Percentiles rank a stretch among this genome's conserved stretches.
Conservation (phyloP, 2,797 vertebrate genomes). For the Rhinoraja longicauda region DNA sequence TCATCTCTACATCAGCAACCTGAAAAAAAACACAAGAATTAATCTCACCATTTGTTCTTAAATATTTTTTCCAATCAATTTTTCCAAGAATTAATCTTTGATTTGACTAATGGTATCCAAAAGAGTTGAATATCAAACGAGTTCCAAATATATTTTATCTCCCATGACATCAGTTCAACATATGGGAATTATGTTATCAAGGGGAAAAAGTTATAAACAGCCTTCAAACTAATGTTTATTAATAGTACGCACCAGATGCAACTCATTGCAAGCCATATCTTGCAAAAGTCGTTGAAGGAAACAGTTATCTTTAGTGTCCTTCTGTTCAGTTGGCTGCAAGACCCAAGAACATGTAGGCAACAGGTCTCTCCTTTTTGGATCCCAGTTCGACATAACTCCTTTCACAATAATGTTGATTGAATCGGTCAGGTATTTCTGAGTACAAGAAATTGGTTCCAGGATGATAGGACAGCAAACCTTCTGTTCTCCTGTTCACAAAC, state of each 20-base stretch:
- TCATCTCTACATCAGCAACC: constrained; percentile 67
- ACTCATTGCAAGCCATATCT: constrained; percentile 52
- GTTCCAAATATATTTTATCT: background rate
- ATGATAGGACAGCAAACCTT: constrained; percentile 59
- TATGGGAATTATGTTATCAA: background rate
- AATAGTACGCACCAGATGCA: constrained; percentile 67
- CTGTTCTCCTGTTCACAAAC: constrained; percentile 17
- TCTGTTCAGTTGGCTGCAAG: constrained; percentile 52
- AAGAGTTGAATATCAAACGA: background rate
- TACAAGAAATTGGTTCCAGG: constrained; percentile 67
- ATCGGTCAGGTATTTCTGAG: constrained; percentile 58
- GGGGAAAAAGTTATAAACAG: background rate
- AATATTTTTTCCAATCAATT: background rate
- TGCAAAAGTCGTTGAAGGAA: constrained; percentile 62
- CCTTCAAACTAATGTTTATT: background rate
- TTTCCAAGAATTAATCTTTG: background rate
- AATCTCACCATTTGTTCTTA: background rate
- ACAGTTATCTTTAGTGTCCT: constrained; percentile 10
- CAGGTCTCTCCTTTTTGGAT: constrained; percentile 48
- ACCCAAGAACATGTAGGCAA: constrained; percentile 71
- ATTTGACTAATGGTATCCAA: background rate
- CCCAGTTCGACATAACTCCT: constrained; percentile 61
- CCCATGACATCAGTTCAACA: background rate
- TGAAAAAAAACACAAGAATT: constrained; percentile 47
- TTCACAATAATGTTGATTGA: constrained; percentile 65